Conservation (phyloP, 2,797 vertebrate species). For the Esox lucius region DNA sequence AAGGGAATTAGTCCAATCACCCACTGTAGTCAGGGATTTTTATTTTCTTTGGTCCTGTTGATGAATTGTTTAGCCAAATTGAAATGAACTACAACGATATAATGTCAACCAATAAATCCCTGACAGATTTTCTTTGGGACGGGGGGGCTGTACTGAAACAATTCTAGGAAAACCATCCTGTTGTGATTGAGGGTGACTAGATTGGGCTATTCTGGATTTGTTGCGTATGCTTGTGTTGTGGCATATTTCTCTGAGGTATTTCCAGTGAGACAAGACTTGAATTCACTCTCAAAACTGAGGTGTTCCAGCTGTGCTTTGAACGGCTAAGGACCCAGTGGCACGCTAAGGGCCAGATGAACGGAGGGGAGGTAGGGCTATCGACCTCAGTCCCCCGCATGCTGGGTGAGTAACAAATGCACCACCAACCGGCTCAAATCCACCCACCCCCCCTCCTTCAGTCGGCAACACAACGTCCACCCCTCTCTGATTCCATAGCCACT, state of each 20-base stretch:
- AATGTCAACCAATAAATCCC: background rate
- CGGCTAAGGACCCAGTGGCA: conserved; percentile 49
- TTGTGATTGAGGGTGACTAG: conserved; percentile 20
- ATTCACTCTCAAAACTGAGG: conserved; percentile 42
- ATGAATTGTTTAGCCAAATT: background rate
- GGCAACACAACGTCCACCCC: background rate
- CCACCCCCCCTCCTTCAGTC: background rate
- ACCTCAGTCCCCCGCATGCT: conserved; percentile 35
- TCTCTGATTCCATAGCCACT: background rate
- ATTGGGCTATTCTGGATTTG: conserved; percentile 23
- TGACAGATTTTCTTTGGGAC: background rate
- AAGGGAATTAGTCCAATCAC: background rate
- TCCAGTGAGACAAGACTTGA: conserved; percentile 45
- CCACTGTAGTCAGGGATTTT: background rate
- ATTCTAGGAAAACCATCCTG: background rate
- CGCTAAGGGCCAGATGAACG: conserved; percentile 36
- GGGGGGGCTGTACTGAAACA: background rate
- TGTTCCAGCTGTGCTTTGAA: conserved; percentile 54
- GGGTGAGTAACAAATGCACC: conserved; percentile 59
- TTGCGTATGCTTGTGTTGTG: conserved; percentile 55
- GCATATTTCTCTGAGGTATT: conserved; percentile 54
- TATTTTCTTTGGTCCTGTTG: background rate
- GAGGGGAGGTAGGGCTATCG: conserved; percentile 41
- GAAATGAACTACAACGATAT: background rate
- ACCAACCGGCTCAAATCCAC: conserved; percentile 44